Evolutionary conservation across 2,888 invertebrate genomes (phyloP).

Genomic region (Cephus pygmeus): DNA sequence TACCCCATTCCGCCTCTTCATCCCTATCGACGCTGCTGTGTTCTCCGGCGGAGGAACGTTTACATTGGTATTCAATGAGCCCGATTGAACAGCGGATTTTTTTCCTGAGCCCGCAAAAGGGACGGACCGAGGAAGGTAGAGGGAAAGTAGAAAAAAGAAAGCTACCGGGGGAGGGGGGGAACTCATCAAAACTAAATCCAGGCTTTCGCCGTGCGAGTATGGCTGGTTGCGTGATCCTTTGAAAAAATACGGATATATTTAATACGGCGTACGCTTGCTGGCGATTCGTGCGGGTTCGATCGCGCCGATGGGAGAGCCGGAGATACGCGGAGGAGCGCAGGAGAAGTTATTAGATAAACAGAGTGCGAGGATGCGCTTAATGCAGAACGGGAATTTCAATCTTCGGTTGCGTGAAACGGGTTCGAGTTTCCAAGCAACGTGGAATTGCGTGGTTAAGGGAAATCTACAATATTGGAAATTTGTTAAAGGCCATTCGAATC

Average conservation of each 20-base stretch:
- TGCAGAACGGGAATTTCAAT: not conserved
- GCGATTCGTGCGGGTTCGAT: not conserved
- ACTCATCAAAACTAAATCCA: conserved; percentile 59
- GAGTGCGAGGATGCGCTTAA: not conserved
- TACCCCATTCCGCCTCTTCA: not conserved
- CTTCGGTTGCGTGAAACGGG: not conserved
- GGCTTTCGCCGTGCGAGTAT: conserved; percentile 38
- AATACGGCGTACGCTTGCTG: conserved; percentile 18
- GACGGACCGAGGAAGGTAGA: not conserved
- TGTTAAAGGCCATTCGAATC: not conserved
- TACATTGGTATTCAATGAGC: conserved; percentile 59
- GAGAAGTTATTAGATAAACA: not conserved
- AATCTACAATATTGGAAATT: not conserved
- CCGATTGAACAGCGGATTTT: conserved; percentile 55
- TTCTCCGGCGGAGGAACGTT: conserved; percentile 34
- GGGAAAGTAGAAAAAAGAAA: not conserved
- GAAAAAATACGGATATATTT: conserved; percentile 59
- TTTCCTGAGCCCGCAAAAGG: conserved; percentile 5
- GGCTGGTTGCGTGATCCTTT: conserved; percentile 40
- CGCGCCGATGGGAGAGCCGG: not conserved
- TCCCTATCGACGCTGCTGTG: not conserved
- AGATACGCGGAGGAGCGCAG: not conserved
- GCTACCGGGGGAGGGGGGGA: not conserved
- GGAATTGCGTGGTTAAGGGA: not conserved
- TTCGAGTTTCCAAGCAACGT: not conserved